A percentile compares a stretch with the other conserved stretches of the same genome.
phyloP scores from a whole-genome alignment of 1,140 invertebrate genomes.

The Holcopasites calliopsidis region DNA sequence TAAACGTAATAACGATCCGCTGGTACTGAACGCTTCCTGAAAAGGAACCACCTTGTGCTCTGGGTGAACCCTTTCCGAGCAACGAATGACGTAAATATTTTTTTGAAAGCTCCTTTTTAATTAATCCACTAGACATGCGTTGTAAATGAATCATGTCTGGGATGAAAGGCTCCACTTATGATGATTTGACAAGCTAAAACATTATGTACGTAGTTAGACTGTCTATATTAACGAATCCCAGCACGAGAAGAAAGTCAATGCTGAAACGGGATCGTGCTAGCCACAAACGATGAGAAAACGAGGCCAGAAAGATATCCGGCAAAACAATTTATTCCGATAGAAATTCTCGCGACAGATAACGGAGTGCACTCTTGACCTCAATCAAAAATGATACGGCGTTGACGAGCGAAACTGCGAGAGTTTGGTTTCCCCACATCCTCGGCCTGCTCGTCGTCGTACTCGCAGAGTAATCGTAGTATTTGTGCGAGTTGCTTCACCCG shows the following conservation, averaged over 20 bases:
- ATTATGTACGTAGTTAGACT: too few species aligned
- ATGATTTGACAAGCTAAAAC: neutral
- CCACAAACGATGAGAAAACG: neutral
- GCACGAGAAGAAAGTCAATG: neutral
- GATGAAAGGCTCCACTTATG: too few species aligned
- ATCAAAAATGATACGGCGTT: neutral
- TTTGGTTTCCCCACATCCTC: neutral
- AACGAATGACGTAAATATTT: neutral
- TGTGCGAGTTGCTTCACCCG: neutral
- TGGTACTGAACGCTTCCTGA: neutral
- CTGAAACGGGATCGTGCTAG: neutral
- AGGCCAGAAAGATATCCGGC: neutral
- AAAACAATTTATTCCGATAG: neutral
- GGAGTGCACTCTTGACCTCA: slow-evolving; percentile 15
- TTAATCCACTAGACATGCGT: neutral
- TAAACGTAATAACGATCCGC: slow-evolving; percentile 38
- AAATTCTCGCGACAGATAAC: neutral
- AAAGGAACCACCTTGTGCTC: neutral
- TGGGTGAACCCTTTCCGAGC: neutral
- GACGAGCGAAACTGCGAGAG: neutral
- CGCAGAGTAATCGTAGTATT: slow-evolving; percentile 4
- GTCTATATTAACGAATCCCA: too few species aligned
- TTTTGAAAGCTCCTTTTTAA: neutral
- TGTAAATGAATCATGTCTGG: neutral
- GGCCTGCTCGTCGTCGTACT: neutral